These are phyloP conservation scores for Neoniphon sammara DNA, from an alignment of 2,797 vertebrate species.

Conservation along the genomic window DNA sequence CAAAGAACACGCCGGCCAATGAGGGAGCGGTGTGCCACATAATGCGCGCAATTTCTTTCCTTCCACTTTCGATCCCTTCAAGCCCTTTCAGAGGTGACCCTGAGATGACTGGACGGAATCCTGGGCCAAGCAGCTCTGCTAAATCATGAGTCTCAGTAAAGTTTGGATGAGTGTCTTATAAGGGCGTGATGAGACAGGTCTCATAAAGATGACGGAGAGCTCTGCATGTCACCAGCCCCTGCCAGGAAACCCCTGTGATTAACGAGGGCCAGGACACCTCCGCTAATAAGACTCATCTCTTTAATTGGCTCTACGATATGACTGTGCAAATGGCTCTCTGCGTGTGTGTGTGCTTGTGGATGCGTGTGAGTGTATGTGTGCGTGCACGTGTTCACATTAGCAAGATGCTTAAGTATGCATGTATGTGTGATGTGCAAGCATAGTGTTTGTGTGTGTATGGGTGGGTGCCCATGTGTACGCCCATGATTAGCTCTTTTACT, in stretches of 20 bases:
- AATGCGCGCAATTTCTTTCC: slow-evolving; percentile 22
- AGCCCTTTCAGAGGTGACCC: slow-evolving; percentile 76
- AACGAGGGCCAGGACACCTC: slow-evolving; percentile 75
- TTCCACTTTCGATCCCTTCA: slow-evolving; percentile 45
- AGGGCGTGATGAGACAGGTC: slow-evolving; percentile 80
- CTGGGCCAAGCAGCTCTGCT: slow-evolving; percentile 68
- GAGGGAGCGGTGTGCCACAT: slow-evolving; percentile 21
- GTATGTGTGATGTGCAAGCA: slow-evolving; percentile 1
- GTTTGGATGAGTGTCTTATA: slow-evolving; percentile 81
- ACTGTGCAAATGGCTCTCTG: slow-evolving; percentile 67
- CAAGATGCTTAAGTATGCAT: slow-evolving; percentile 28
- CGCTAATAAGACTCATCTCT: slow-evolving; percentile 83
- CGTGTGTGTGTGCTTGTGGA: slow-evolving; percentile 9
- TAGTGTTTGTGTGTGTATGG: neutral
- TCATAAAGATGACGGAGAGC: slow-evolving; percentile 80
- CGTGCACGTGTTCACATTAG: slow-evolving; percentile 7
- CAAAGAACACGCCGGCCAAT: slow-evolving; percentile 31
- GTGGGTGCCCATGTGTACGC: slow-evolving; percentile 35
- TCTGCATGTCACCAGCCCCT: slow-evolving; percentile 62
- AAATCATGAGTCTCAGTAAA: slow-evolving; percentile 78
- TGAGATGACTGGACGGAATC: slow-evolving; percentile 60
- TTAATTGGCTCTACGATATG: slow-evolving; percentile 79
- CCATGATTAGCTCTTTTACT: slow-evolving; percentile 56
- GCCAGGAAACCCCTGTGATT: slow-evolving; percentile 80
- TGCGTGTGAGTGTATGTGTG: neutral